Evolutionary conservation across 37 sponge, comb jelly and placozoan genomes (phyloP), one percentile per base, ranked within the genome.

Genomic region (Corticium candelabrum): DNA sequence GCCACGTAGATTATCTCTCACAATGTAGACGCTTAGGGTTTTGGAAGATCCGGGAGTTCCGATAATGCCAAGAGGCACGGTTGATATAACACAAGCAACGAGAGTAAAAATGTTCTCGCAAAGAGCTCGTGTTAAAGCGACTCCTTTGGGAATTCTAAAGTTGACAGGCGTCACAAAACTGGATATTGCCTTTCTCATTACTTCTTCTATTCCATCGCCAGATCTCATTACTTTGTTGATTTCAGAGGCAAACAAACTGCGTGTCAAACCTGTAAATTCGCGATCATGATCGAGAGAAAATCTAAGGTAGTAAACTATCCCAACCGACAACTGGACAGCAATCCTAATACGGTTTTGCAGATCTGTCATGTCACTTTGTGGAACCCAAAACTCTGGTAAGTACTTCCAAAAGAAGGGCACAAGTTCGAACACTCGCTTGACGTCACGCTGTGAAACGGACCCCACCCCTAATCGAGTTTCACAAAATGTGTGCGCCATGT

Each of bases 401-500:
- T 21, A 5, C 11, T 43, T 5, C 56, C 56, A 43, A 11, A 43
- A 43, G 56, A 43, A 43, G 11, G 56, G 56, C 5, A 43, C 11
- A 5, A 43, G 56, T 21, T 21, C 11, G 56, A 43, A 43, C 56
- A 43, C 56, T 43, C 56, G 56, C 84, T 91, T 88, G 39, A 91
- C 87, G 78, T 91, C 91, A 38, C 91, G 57, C 68, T 91, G 91
- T 34, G 88, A 87, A 50, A 91, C 91, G 31, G 73, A 35, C 5
- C 73, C 36, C 21, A 21, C 62, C 21, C 15, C 62, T 50, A 11
- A 21, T 82, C 86, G 87, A 67, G 88, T 91, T 5, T 43, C 11
- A 11, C 56, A 5, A 43, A 43, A n/a, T n/a, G n/a, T n/a, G n/a
- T n/a, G n/a, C n/a, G n/a, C n/a, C n/a, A n/a, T n/a, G n/a, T n/a